Percentiles rank a stretch among this genome's conserved stretches.
These are phyloP conservation scores for Nemotelus nigrinus DNA, from an alignment of 2,888 invertebrate genomes.

Conservation along the genomic window DNA sequence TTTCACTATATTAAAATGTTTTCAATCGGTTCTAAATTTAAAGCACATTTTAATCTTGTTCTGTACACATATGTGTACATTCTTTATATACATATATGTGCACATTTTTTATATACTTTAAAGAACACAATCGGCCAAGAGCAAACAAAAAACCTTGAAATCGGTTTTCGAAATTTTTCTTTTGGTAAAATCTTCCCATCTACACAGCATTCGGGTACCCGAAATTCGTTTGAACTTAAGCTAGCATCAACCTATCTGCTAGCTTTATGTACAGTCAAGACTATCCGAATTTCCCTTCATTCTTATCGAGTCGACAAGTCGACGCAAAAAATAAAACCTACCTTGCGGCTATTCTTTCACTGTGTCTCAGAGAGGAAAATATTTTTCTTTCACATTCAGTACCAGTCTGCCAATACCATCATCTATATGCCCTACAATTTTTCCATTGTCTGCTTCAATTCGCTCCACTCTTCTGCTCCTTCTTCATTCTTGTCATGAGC, in stretches of 20 bases:
- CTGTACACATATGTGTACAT: too few species aligned
- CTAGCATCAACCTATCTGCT: slow-evolving; percentile 29
- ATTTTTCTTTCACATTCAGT: background rate
- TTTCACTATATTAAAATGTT: too few species aligned
- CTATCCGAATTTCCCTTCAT: slow-evolving; percentile 26
- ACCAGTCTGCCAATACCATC: too few species aligned
- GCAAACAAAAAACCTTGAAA: background rate
- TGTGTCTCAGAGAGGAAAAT: slow-evolving; percentile 8
- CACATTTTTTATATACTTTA: too few species aligned
- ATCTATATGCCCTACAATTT: too few species aligned
- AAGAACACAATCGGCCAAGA: too few species aligned
- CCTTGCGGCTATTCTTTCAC: slow-evolving; percentile 20
- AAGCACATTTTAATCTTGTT: too few species aligned
- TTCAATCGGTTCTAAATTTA: too few species aligned
- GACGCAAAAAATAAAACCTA: slow-evolving; percentile 14
- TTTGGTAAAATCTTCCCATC: background rate
- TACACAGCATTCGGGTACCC: background rate
- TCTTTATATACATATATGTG: too few species aligned
- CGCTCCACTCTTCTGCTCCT: background rate
- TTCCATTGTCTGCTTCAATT: too few species aligned
- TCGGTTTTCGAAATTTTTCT: slow-evolving; percentile 31
- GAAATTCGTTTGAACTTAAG: slow-evolving; percentile 37
- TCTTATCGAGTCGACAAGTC: slow-evolving; percentile 32
- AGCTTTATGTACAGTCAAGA: background rate
- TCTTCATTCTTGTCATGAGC: background rate